Percentiles rank a stretch among this genome's conserved stretches.
phyloP scores from a whole-genome alignment of 1,140 invertebrate genomes.

The Thaumatotibia leucotreta region DNA sequence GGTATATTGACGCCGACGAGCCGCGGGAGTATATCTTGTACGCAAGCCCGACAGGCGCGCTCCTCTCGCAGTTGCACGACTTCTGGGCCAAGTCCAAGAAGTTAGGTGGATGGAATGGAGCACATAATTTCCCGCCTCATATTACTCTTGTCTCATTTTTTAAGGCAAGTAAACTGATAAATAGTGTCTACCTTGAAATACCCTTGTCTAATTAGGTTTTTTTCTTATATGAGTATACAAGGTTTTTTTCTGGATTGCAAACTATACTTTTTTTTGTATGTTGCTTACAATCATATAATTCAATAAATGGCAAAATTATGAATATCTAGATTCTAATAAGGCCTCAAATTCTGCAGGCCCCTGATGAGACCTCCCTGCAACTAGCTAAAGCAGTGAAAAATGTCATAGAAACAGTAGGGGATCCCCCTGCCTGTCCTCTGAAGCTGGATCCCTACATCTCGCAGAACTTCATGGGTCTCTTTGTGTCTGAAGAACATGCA shows the following conservation, averaged over 20 bases:
- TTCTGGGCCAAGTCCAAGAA: conserved; percentile 89
- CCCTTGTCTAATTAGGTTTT: no score
- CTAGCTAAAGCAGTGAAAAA: conserved; percentile 81
- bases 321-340: no score
- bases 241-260: no score
- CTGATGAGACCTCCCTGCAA: conserved; percentile 83
- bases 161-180: no score
- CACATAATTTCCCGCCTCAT: conserved; percentile 92
- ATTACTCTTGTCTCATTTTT: conserved; percentile 93
- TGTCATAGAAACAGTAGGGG: conserved; percentile 81
- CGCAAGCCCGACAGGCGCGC: conserved; percentile 85
- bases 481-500: conserved; percentile 87
- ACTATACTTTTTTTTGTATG: no score
- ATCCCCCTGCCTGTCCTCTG: conserved; percentile 78
- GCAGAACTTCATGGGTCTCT: conserved; percentile 91
- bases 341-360: conserved; percentile 81
- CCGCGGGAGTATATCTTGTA: conserved; percentile 92
- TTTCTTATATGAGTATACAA: no score
- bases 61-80: conserved; percentile 81
- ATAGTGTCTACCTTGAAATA: no score
- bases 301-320: no score
- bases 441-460: conserved; percentile 89
- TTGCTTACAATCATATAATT: no score
- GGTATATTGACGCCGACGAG: conserved; percentile 83
- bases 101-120: conserved; percentile 89